Evolutionary conservation across 2,113 vertebrate genomes (phyloP), one percentile per base, ranked within the genome.

Genomic region (Myxocyprinus asiaticus): DNA sequence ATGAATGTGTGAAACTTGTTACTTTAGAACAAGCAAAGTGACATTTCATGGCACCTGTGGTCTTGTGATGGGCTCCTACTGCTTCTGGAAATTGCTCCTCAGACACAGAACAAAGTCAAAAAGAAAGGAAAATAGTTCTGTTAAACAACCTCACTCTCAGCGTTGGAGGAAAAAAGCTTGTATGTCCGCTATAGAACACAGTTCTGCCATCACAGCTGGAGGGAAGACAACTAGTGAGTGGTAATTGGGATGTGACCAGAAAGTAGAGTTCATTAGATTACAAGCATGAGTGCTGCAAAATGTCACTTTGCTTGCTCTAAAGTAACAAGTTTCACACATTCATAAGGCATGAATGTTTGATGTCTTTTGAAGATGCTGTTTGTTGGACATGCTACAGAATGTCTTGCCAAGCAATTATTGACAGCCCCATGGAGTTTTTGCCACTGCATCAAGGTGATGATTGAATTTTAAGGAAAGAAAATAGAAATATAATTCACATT

Each of bases 241-340:
- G 58, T 79, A 69, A 79, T 65, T 83, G 61, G 72, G 17, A 58
- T 43, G 17, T 56, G 50, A 72, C 15, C 71, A 70, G 48, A 15
- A 75, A 67, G 22, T 61, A 9, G 66, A 47, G 55, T 67, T 80
- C 78, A 73, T 83, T 77, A 77, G 67, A 81, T 77, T 73, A 67
- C 63, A 77, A 42, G 9, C 78, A 9, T 58, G 58, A 50, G 33
- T 72, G 67, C n/a, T 43, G 63, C 11, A 56, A 83, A 66, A 47
- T 81, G 73, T 80, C 44, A 10, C 59, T 76, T 81, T 55, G 58
- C 74, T 59, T 48, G 67, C 64, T 75, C 44, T 61, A 59, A 78
- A 79, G 76, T 75, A 76, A 73, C 42, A 79, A 74, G 76, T 82
- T 82, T 82, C 81, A 74, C 64, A 74, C 81, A 67, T 82, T 73